Base-by-base conservation (phyloP, 2,797 vertebrate genomes). In the Neosilurus hyrtlii region DNA sequence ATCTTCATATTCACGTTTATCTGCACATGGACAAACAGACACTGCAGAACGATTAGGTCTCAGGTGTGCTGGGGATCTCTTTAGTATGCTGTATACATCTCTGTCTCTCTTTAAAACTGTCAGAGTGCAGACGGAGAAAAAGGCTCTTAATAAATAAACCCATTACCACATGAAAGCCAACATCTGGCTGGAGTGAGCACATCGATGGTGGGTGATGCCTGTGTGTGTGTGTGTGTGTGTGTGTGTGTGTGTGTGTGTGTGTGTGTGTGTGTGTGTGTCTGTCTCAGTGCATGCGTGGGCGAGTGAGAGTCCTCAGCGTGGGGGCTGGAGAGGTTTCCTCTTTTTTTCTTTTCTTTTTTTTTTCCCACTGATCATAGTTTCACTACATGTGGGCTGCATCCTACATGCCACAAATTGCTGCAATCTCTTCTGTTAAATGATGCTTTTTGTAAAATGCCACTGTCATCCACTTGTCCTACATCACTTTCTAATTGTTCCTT, bases 161-260 rank as follows among this genome's bases (percentile, higher is more conserved):
- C 91, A 91, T 94, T 93, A 93, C 84, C 91, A 91, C 91, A 91
- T 89, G 91, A 93, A 91, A 91, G 92, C 87, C 89, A 91, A 91
- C 93, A 93, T 93, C 92, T 94, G 92, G 90, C 85, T 83, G 4
- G 71, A 35, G 79, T 65, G 77, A 79, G 76, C 65, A 68, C 72
- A 81, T 67, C 75, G 26, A 63, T n/a, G 22, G 70, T 67, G 81
- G 43, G 70, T 74, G 86, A n/a, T 1, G 79, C 57, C 54, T 80
- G 63, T 87, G 74, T 68, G 74, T 51, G 52, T 82, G 56, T 79
- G 87, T 80, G 43, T 43, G 62, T 88, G 77, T 66, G 66, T 61
- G 24, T 78, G 56, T 24, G 43, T 43, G 62, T 88, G 77, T 66
- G 66, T 61, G 24, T 78, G 56, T 24, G 52, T 82, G 56, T 79